Conservation (phyloP, 2,797 vertebrate genomes). For the Lacerta bilineata region DNA sequence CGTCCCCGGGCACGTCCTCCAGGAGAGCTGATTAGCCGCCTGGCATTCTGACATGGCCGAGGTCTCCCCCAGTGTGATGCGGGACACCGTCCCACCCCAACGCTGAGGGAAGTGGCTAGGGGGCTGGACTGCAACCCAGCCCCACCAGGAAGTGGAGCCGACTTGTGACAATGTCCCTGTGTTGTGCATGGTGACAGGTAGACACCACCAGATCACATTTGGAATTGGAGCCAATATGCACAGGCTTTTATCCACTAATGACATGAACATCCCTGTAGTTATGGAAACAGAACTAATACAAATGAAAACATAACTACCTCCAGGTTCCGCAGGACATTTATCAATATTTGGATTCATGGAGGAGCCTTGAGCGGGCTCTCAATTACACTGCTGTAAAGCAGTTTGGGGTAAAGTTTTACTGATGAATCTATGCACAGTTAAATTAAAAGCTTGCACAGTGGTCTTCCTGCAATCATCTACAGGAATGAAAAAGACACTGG, state of each 20-base stretch:
- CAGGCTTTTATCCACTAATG: not conserved
- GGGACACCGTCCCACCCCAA: no score
- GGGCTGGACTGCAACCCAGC: no score
- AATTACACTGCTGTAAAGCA: not conserved
- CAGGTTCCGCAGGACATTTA: not conserved
- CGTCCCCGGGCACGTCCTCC: no score
- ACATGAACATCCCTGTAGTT: no score
- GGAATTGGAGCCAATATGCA: not conserved
- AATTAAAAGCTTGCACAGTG: conserved; percentile 34
- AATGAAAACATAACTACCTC: no score
- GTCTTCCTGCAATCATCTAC: not conserved
- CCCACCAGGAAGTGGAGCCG: no score
- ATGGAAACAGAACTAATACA: no score
- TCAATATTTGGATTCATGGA: conserved; percentile 32
- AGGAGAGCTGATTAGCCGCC: no score
- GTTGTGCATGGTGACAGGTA: not conserved
- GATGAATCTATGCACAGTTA: not conserved
- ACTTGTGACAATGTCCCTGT: not conserved
- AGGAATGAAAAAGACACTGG: not conserved
- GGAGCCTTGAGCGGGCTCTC: conserved; percentile 16
- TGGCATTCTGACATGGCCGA: no score
- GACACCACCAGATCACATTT: not conserved
- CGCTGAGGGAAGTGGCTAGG: no score
- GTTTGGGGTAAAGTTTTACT: not conserved
- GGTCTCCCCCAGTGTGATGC: no score